Percentiles rank a stretch among this genome's conserved stretches.
Conservation (phyloP, 2,888 invertebrate species). For the Halictus ligatus region DNA sequence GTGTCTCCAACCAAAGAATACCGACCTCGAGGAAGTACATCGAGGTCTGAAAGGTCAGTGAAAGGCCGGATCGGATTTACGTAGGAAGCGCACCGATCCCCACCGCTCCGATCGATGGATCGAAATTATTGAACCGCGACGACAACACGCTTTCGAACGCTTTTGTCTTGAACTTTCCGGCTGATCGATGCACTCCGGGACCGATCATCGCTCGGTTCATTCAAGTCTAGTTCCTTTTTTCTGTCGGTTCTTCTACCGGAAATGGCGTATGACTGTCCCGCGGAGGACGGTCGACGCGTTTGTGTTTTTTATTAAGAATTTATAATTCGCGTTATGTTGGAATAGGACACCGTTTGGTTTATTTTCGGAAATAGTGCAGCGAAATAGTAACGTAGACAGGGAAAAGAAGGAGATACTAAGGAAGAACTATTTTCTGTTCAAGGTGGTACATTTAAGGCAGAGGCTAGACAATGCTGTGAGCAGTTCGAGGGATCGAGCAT, state of each 20-base stretch:
- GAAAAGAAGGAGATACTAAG: background rate
- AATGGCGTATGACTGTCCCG: background rate
- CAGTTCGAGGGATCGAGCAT: constrained; percentile 93
- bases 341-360: background rate
- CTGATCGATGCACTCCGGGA: background rate
- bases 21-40: constrained; percentile 72
- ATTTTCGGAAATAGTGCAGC: background rate
- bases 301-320: background rate
- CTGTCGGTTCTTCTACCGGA: background rate
- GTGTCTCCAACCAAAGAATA: constrained; percentile 41
- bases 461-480: constrained; percentile 95
- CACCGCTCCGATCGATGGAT: constrained; percentile 25
- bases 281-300: background rate
- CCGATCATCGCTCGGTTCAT: background rate
- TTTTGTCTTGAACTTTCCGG: background rate
- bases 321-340: background rate
- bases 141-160: background rate
- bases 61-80: constrained; percentile 73
- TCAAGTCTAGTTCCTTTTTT: background rate
- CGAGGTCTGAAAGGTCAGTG: constrained; percentile 77
- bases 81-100: constrained; percentile 60
- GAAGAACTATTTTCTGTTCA: constrained; percentile 52
- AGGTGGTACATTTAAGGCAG: constrained; percentile 94
- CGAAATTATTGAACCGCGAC: constrained; percentile 15
- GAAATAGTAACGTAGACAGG: too few species aligned